phyloP scores from a whole-genome alignment of 2,113 vertebrate genomes.

The Urocolius indicus region DNA sequence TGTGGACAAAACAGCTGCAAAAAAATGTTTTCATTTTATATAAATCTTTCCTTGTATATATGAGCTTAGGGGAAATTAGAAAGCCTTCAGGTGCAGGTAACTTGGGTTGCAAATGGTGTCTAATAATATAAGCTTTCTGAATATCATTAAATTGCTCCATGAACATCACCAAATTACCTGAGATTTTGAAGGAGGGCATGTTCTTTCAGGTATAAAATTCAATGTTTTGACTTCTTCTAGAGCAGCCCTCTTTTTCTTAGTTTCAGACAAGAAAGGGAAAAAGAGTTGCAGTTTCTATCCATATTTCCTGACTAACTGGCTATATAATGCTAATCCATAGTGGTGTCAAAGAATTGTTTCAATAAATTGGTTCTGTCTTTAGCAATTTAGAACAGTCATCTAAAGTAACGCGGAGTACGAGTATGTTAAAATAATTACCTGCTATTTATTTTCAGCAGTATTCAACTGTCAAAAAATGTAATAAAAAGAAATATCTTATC shows the following conservation, averaged over 20 bases:
- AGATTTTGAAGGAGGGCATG: neutral
- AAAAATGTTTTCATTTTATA: neutral
- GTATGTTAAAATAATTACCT: slow-evolving; percentile 66
- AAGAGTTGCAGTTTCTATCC: neutral
- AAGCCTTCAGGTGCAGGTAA: neutral
- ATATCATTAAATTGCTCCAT: neutral
- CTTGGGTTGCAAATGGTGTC: neutral
- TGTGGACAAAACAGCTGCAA: neutral
- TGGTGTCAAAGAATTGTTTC: slow-evolving; percentile 42
- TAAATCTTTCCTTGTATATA: neutral
- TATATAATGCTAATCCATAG: neutral
- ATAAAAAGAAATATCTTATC: neutral
- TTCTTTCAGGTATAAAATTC: neutral
- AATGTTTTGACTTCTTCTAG: neutral
- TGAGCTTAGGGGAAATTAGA: neutral
- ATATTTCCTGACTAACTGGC: neutral
- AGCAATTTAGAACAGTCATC: slow-evolving; percentile 61
- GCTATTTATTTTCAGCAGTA: slow-evolving; percentile 55
- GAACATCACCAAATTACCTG: neutral
- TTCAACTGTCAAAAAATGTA: slow-evolving; percentile 52
- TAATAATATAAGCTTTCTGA: neutral
- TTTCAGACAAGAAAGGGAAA: neutral
- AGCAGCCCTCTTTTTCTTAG: neutral
- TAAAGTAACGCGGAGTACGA: slow-evolving; percentile 41
- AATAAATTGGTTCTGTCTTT: slow-evolving; percentile 48